A percentile compares a stretch with the other conserved stretches of the same genome.
phyloP scores from a whole-genome alignment of 64 coral and sea anemone species.

The Stylophora pistillata region DNA sequence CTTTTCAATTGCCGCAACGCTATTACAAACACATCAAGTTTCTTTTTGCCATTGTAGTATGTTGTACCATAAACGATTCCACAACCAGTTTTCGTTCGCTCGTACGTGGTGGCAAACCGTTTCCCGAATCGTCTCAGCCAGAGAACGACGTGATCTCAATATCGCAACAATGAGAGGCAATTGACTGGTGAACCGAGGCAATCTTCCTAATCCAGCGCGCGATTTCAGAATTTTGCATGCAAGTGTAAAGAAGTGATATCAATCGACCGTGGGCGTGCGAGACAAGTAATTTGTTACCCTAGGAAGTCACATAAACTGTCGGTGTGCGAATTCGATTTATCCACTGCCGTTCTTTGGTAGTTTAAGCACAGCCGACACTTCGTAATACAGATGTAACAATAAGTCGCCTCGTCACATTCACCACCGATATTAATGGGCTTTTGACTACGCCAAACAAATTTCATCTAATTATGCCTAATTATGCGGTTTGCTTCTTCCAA shows the following conservation, averaged over 20 bases:
- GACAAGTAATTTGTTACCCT: neutral
- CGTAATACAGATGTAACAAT: neutral
- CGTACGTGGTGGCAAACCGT: neutral
- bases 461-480: slow-evolving; percentile 28
- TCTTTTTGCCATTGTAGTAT: slow-evolving; percentile 14
- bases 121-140: neutral
- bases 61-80: slow-evolving; percentile 2
- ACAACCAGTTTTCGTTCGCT: neutral
- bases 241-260: slow-evolving; percentile 15
- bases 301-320: neutral
- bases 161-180: neutral
- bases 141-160: neutral
- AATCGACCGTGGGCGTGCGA: neutral
- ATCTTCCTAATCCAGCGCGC: slow-evolving; percentile 2
- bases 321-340: neutral
- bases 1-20: neutral
- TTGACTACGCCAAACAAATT: slow-evolving; percentile 42
- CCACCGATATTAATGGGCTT: slow-evolving; percentile 9
- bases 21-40: neutral
- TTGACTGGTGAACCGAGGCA: slow-evolving; percentile 16
- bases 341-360: neutral
- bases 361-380: neutral
- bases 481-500: slow-evolving; percentile 2
- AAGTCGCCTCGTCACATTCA: neutral
- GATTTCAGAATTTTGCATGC: slow-evolving; percentile 3